Percentiles rank a stretch among this genome's conserved stretches.
These are phyloP conservation scores for Rhopalosiphum maidis DNA, from an alignment of 1,140 invertebrate species.

Conservation along the genomic window DNA sequence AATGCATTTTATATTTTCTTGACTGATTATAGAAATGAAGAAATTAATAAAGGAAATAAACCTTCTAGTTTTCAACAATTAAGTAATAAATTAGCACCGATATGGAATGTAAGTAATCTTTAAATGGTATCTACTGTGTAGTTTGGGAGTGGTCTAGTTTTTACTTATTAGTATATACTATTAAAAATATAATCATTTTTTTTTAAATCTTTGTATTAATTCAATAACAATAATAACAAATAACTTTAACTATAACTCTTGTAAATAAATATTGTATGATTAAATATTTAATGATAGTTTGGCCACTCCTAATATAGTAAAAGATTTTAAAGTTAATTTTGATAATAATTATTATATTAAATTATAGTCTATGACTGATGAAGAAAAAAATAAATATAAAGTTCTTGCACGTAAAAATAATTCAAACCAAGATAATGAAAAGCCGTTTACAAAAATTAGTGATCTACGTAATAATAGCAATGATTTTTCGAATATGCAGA, in stretches of 20 bases:
- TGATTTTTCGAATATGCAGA: not conserved
- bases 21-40: not conserved
- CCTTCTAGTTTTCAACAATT: not conserved
- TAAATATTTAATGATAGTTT: not conserved
- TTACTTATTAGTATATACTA: not conserved
- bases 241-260: not conserved
- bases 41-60: not conserved
- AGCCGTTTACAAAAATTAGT: not conserved
- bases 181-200: not conserved
- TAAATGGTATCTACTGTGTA: not conserved
- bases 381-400: constrained; percentile 29
- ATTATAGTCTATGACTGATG: constrained; percentile 1
- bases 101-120: constrained; percentile 37
- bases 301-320: not conserved
- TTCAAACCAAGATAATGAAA: not conserved
- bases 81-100: not conserved
- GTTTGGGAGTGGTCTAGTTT: too few relatives aligned
- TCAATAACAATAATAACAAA: not conserved
- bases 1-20: not conserved
- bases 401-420: not conserved
- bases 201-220: not conserved
- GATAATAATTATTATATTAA: not conserved
- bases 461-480: not conserved
- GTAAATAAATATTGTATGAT: not conserved
- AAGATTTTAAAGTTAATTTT: not conserved